A percentile compares a stretch with the other conserved stretches of the same genome.
phyloP scores from a whole-genome alignment of 2,888 invertebrate species.

The Aquatica leii region DNA sequence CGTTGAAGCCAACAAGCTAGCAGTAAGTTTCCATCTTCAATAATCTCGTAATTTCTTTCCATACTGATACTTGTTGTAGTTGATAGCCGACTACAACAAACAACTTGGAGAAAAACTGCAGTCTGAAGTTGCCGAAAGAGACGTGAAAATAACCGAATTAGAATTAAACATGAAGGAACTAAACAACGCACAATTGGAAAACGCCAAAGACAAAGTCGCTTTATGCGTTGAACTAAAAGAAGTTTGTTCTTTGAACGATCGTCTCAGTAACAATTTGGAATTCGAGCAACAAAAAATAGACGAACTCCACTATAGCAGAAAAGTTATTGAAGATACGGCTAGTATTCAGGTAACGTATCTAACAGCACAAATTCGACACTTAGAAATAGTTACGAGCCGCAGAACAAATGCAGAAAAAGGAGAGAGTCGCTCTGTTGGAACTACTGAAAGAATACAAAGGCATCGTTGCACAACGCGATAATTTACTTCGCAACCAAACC shows the following conservation, averaged over 20 bases:
- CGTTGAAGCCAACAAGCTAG: constrained; percentile 54
- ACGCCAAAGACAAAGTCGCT: constrained; percentile 54
- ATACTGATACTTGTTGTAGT: constrained; percentile 39
- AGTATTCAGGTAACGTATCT: constrained; percentile 38
- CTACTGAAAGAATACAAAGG: constrained; percentile 49
- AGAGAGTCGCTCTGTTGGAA: constrained; percentile 49
- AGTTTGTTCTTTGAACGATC: constrained; percentile 52
- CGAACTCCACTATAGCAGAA: constrained; percentile 49
- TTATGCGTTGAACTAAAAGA: constrained; percentile 55
- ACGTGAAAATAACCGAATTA: constrained; percentile 52
- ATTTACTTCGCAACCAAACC: constrained; percentile 43
- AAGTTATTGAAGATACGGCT: constrained; percentile 47
- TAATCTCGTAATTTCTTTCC: not conserved
- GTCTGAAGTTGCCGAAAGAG: constrained; percentile 51
- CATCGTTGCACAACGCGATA: constrained; percentile 47
- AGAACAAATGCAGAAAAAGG: constrained; percentile 52
- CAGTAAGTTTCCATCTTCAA: constrained; percentile 44
- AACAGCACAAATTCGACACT: too few relatives aligned
- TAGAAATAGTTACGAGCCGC: constrained; percentile 51
- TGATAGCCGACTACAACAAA: constrained; percentile 57
- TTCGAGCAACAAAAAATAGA: constrained; percentile 50
- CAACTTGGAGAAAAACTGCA: constrained; percentile 55
- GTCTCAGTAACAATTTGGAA: constrained; percentile 50
- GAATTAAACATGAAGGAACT: constrained; percentile 52
- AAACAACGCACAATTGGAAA: constrained; percentile 52